Evolutionary conservation across 2,888 invertebrate species (phyloP).

Genomic region (Limnephilus lunatus): DNA sequence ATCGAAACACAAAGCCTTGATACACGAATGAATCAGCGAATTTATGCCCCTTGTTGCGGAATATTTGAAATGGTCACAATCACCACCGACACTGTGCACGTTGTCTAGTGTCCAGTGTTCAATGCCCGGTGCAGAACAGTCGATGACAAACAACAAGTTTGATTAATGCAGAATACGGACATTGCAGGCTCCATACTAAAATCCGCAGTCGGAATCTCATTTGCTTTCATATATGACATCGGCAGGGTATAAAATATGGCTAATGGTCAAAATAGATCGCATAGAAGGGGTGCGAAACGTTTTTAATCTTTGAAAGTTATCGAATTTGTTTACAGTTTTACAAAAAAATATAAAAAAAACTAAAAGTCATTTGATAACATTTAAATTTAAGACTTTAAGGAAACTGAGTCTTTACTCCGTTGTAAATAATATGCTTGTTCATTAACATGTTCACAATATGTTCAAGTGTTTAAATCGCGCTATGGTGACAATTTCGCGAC

Average conservation of each 20-base stretch:
- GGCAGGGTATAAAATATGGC: slow-evolving; percentile 4
- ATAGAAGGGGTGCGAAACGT: background rate
- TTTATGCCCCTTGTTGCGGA: background rate
- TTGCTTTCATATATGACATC: slow-evolving; percentile 45
- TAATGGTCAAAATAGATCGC: slow-evolving; percentile 26
- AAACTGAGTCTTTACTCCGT: no score
- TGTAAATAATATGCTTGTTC: background rate
- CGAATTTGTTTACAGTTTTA: background rate
- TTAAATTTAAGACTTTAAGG: no score
- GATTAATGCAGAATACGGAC: slow-evolving; percentile 49
- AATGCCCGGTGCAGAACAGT: background rate
- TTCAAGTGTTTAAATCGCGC: background rate
- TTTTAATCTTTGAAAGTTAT: background rate
- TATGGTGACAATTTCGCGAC: background rate
- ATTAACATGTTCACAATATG: no score
- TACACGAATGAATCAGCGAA: background rate
- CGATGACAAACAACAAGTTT: slow-evolving; percentile 50
- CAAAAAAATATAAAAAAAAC: background rate
- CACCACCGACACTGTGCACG: background rate
- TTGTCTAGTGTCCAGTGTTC: background rate
- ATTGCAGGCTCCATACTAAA: slow-evolving; percentile 23
- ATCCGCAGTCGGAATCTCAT: slow-evolving; percentile 27
- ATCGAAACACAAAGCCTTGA: background rate
- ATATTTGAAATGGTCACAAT: slow-evolving; percentile 20
- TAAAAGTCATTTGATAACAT: no score